A percentile compares a stretch with the other conserved stretches of the same genome.
Conservation (phyloP, 2,888 invertebrate genomes). For the Leucophenga montana region DNA sequence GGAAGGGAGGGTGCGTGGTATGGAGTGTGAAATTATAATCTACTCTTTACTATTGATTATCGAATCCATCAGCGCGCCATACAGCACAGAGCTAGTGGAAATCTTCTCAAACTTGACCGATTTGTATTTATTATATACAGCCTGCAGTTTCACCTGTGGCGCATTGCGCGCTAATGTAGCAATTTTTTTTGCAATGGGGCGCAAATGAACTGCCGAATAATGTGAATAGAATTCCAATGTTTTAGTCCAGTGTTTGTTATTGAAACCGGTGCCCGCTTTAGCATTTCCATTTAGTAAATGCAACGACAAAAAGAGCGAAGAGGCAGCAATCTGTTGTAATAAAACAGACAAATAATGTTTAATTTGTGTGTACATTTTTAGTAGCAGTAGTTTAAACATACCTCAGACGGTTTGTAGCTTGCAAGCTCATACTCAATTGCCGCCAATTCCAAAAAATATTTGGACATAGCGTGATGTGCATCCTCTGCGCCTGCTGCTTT, state of each 20-base stretch:
- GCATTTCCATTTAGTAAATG: conserved; percentile 67
- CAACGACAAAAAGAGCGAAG: conserved; percentile 69
- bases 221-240: conserved; percentile 85
- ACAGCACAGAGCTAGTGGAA: conserved; percentile 78
- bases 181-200: conserved; percentile 80
- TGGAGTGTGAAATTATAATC: too few species aligned
- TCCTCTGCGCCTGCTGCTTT: conserved; percentile 78
- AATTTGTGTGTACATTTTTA: neutral
- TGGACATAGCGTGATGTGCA: conserved; percentile 84
- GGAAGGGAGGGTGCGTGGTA: neutral
- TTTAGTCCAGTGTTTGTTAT: conserved; percentile 79
- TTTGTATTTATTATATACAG: conserved; percentile 81
- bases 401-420: conserved; percentile 85
- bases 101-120: conserved; percentile 78
- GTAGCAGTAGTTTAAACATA: conserved; percentile 77
- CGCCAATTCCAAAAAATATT: conserved; percentile 91
- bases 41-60: conserved; percentile 55
- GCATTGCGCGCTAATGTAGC: conserved; percentile 81
- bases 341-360: conserved; percentile 11
- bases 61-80: conserved; percentile 63
- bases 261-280: conserved; percentile 54
- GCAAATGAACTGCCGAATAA: conserved; percentile 81
- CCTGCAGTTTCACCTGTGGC: conserved; percentile 81
- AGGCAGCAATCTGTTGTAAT: conserved; percentile 69
- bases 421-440: conserved; percentile 87